Percentiles rank a stretch among this genome's conserved stretches.
Evolutionary conservation across 2,797 vertebrate species (phyloP).

Genomic region (Oreochromis grahami): DNA sequence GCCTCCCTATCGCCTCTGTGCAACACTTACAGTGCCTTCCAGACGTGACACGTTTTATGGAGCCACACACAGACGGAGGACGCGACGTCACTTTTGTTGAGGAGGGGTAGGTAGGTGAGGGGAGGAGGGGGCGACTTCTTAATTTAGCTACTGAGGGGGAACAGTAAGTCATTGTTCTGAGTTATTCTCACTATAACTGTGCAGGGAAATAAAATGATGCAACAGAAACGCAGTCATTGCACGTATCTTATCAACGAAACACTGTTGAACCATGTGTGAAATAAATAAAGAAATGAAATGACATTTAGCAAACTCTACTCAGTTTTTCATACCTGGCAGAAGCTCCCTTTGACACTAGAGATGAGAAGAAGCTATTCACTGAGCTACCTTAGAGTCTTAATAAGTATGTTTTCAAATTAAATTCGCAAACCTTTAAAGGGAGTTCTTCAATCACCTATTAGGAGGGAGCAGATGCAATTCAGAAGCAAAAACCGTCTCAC

Average conservation of each 20-base stretch:
- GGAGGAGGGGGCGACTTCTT: background rate
- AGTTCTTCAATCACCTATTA: background rate
- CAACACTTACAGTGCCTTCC: constrained; percentile 34
- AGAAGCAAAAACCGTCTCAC: background rate
- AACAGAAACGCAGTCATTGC: background rate
- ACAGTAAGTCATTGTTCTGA: background rate
- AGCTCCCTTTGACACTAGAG: background rate
- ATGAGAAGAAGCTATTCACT: background rate
- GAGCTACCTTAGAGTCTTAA: background rate
- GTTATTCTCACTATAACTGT: background rate
- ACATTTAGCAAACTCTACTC: background rate
- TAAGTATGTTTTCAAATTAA: background rate
- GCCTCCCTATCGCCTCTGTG: constrained; percentile 34
- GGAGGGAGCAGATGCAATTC: background rate
- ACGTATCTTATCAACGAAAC: background rate
- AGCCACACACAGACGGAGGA: constrained; percentile 54
- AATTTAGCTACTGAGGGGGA: background rate
- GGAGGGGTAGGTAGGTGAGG: background rate
- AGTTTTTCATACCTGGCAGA: background rate
- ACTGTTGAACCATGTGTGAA: no score
- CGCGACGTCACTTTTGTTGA: constrained; percentile 69
- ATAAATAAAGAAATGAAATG: no score
- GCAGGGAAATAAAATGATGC: background rate
- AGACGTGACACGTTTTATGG: constrained; percentile 65
- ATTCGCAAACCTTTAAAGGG: background rate